A percentile compares a stretch with the other conserved stretches of the same genome.
phyloP scores from a whole-genome alignment of 2,888 invertebrate species.

The Gymnosoma rotundatum region DNA sequence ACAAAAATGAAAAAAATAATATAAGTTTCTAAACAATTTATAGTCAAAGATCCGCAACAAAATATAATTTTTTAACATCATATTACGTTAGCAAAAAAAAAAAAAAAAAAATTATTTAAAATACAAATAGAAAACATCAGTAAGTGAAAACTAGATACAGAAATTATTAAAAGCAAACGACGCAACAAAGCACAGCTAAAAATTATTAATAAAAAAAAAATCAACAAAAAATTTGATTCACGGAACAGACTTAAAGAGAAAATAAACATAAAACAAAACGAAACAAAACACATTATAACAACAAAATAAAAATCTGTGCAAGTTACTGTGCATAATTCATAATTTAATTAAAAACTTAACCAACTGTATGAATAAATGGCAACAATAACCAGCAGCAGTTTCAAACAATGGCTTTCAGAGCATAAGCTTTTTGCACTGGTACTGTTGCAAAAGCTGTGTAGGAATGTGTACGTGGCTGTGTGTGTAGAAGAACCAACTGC shows the following conservation, averaged over 20 bases:
- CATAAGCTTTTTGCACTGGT: conserved; percentile 43
- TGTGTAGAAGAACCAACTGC: conserved; percentile 6
- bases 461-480: not conserved
- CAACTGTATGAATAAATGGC: conserved; percentile 77
- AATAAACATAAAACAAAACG: not conserved
- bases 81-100: too few relatives aligned
- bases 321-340: conserved; percentile 81
- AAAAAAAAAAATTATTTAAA: too few relatives aligned
- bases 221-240: not conserved
- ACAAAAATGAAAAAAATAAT: not conserved
- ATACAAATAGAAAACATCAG: not conserved
- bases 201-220: not conserved
- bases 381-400: conserved; percentile 45
- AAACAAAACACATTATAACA: conserved; percentile 16
- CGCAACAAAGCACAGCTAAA: conserved; percentile 11
- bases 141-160: not conserved
- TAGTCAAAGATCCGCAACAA: not conserved
- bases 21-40: not conserved
- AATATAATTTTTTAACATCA: not conserved
- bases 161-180: not conserved
- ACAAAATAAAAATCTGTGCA: conserved; percentile 77
- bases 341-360: conserved; percentile 81
- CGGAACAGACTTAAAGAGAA: not conserved
- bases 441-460: conserved; percentile 3
- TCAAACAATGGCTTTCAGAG: conserved; percentile 39